Conservation (phyloP, 2,888 invertebrate genomes). For the Hanleya hanleyi region DNA sequence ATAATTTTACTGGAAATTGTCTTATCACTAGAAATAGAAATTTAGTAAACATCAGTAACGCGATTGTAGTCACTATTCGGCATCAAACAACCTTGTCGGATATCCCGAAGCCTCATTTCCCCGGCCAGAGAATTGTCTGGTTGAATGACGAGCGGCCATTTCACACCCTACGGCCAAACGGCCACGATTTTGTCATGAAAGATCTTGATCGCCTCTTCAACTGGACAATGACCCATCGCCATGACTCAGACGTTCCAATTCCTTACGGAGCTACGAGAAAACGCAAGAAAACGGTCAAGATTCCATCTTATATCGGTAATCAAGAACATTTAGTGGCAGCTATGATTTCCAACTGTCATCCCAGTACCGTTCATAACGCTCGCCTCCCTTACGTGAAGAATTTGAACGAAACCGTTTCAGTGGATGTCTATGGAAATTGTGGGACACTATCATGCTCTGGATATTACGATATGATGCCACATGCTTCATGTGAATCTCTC, state of each 20-base stretch:
- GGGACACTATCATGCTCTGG: background rate
- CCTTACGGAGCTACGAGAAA: background rate
- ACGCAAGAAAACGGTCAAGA: background rate
- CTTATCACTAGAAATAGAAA: background rate
- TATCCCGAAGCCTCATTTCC: background rate
- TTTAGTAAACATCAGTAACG: background rate
- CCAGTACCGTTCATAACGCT: background rate
- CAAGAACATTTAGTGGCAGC: background rate
- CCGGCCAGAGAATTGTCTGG: background rate
- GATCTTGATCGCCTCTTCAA: background rate
- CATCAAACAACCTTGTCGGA: background rate
- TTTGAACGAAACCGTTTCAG: background rate
- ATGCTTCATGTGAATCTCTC: background rate
- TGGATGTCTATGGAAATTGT: background rate
- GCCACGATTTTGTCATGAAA: background rate
- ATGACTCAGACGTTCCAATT: background rate
- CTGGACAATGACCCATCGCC: conserved; percentile 4
- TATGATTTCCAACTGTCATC: background rate
- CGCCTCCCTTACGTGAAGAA: background rate
- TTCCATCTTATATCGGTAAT: background rate
- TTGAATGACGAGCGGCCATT: conserved; percentile 1
- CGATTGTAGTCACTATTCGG: background rate
- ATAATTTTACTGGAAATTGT: background rate
- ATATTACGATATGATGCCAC: background rate
- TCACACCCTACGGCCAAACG: background rate